Evolutionary conservation across 1,140 invertebrate genomes (phyloP), one percentile per base, ranked within the genome.

Genomic region (Brachionus calyciflorus): DNA sequence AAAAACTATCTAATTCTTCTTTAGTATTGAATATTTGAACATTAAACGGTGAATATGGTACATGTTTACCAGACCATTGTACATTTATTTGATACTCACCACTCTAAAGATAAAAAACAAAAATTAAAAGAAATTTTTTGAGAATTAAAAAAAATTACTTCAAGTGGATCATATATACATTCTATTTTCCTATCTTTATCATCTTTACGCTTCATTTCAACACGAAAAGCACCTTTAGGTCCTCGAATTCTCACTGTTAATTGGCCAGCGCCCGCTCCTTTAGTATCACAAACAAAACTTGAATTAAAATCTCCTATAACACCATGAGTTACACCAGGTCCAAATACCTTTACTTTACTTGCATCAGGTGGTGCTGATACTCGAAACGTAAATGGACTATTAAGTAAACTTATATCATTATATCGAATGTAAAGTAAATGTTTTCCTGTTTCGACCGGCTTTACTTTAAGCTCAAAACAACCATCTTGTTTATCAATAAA

Each of bases 141-240:
- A 24, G 10, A 44, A 6, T 26, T 4, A 44, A 65, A 46, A n/a
- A 1, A 40, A 44, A 12, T 14, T 12, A 95, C 94, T 85, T 99
- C 96, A n/a, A 93, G 95, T 57, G 96, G 96, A 85, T 98, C 95
- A 79, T 89, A 91, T 84, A 94, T 94, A 88, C 97, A 99, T 24
- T 98, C 86, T 82, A 99, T 99, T 37, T 94, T 96, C 53, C 96
- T 87, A 83, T 99, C 96, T 83, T 96, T 96, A 86, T 98, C 93
- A 80, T 91, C 95, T 86, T 99, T 96, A 12, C 97, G 87, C 83
- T 98, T 94, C 96, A 99, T 99, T 86, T 99, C 96, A 1, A 99
- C 96, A 78, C 95, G 90, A 86, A 99, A 99, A 9, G 95, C 96
- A 63, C 94, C 89, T 90, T 98, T 99, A 14, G 96, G 96, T 69